Base-by-base conservation (phyloP, 1,140 invertebrate species). In the Steinernema feltiae region DNA sequence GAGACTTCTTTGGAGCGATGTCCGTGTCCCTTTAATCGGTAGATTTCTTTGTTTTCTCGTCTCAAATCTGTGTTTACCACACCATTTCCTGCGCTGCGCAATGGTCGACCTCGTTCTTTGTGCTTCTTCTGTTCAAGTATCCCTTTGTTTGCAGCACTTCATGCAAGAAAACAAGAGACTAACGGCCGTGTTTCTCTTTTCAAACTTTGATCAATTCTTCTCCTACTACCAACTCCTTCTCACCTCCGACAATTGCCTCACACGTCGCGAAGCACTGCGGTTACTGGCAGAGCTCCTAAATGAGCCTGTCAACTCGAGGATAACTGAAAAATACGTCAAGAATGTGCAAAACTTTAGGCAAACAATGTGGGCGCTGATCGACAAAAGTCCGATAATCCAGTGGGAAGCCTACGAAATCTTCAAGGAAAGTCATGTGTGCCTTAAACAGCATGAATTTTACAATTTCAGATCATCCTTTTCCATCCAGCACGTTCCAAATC, bases 191-290 rank as follows among this genome's bases (percentile, higher is more conserved):
- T n/a, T n/a, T n/a, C n/a, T 99, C 82, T 98, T 98, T 88, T 91
- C 7, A 41, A 97, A 98, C 90, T 99, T 98, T 87, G 95, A 98
- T 88, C 93, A 93, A 89, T 94, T 99, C 82, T 98, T 98, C 88
- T 91, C 79, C 27, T 92, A 95, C 87, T 98, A 98, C 88, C 94
- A 98, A 87, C 91, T 92, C 83, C 90, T 98, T 83, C 90, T 98
- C 72, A 96, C 97, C 90, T 98, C 95, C 12, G 95, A 97, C 88
- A 98, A 98, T 87, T 98, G 98, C 89, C 95, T 98, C 41, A 97
- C 90, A 12, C 91, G 94, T 83, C 91, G 96, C 87, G 95, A 98
- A 88, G 97, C 95, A 87, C 90, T 99, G 69, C 98, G 98, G 86
- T 87, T 89, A 81, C 15, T 63, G 7, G 7, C 2, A 7, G 24